Evolutionary conservation across 2,113 vertebrate genomes (phyloP).

Genomic region (Nettapus auritus): DNA sequence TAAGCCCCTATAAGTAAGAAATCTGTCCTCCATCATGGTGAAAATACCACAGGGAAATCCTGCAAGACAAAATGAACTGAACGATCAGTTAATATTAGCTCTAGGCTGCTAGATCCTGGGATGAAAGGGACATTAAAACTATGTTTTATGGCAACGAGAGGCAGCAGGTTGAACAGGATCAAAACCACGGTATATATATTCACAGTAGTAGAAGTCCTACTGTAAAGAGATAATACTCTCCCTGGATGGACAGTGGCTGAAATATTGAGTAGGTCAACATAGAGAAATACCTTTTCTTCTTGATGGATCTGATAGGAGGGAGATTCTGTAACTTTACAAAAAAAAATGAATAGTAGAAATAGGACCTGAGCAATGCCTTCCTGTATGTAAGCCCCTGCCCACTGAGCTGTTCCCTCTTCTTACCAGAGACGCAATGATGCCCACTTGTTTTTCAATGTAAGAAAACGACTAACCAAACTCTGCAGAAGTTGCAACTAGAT

Average conservation of each 20-base stretch:
- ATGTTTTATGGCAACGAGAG: not conserved
- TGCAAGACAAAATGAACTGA: not conserved
- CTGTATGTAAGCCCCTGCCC: rapidly evolving
- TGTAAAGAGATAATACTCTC: not conserved
- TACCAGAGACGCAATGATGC: not conserved
- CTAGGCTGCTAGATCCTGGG: not conserved
- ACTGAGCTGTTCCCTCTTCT: not conserved
- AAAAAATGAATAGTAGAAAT: not conserved
- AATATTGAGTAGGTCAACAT: not conserved
- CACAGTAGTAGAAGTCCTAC: not conserved
- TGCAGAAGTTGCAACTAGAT: constrained; percentile 11
- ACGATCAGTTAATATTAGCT: not conserved
- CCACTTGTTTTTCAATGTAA: not conserved
- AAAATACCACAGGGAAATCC: not conserved
- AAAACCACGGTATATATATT: not conserved
- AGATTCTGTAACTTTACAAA: not conserved
- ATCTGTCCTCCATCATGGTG: not conserved
- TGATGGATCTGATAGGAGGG: not conserved
- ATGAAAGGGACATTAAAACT: not conserved
- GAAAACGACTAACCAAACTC: not conserved
- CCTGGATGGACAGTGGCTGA: not conserved
- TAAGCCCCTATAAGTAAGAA: not conserved
- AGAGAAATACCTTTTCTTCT: not conserved
- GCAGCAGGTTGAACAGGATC: not conserved
- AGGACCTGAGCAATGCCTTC: not conserved